Percentiles rank a stretch among this genome's conserved stretches.
These are phyloP conservation scores for Siniperca scherzeri DNA, from an alignment of 2,797 vertebrate species.

Conservation along the genomic window DNA sequence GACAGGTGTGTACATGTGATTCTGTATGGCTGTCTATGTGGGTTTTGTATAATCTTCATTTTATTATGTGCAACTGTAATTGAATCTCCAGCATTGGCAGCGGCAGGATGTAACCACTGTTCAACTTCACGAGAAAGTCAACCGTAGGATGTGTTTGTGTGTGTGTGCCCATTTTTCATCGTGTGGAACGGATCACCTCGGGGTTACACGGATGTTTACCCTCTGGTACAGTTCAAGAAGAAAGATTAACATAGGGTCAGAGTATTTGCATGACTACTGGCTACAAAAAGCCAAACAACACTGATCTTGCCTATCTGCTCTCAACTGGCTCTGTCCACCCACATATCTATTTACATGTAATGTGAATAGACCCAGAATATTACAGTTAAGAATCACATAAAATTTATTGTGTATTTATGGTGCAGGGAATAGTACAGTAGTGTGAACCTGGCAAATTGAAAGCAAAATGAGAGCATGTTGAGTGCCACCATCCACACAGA, in stretches of 20 bases:
- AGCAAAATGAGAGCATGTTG: conserved; percentile 1
- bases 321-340: conserved; percentile 8
- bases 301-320: background rate
- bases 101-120: background rate
- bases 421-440: background rate
- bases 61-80: conserved; percentile 61
- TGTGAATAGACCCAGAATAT: conserved; percentile 7
- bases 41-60: conserved; percentile 59
- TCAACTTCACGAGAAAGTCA: background rate
- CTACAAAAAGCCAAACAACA: conserved; percentile 20
- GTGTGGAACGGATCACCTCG: background rate
- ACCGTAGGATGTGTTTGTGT: background rate
- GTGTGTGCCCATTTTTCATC: background rate
- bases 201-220: background rate
- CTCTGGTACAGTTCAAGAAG: background rate
- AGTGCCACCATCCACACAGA: background rate
- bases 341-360: conserved; percentile 17
- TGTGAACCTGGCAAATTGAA: background rate
- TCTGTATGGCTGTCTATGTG: conserved; percentile 29
- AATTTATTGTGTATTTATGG: background rate
- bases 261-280: background rate
- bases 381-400: background rate
- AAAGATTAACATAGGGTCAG: conserved; percentile 2
- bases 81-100: conserved; percentile 45
- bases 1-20: conserved; percentile 14